A percentile compares a stretch with the other conserved stretches of the same genome.
Conservation (phyloP, 2,797 vertebrate genomes). For the Columba guinea region DNA sequence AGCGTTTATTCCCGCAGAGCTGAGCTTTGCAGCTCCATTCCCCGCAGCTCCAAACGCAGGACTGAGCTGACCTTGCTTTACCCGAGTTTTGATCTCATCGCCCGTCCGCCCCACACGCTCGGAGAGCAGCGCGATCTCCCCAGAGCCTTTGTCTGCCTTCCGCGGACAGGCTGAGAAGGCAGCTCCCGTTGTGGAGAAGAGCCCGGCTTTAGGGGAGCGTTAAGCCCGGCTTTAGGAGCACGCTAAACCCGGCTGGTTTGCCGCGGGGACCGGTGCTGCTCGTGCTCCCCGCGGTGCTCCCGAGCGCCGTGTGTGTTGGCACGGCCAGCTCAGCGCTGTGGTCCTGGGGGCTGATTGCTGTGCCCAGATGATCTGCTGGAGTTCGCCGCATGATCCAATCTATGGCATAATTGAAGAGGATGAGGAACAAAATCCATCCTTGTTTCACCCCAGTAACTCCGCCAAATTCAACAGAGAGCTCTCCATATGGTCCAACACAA, state of each 20-base stretch:
- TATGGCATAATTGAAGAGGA: constrained; percentile 60
- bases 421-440: constrained; percentile 64
- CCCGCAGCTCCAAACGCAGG: neutral
- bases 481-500: constrained; percentile 73
- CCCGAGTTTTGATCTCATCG: neutral
- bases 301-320: constrained; percentile 41
- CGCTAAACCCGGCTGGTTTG: neutral
- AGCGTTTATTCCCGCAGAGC: neutral
- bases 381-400: constrained; percentile 65
- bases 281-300: neutral
- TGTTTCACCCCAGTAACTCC: constrained; percentile 65
- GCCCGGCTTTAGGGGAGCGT: neutral
- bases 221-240: no score
- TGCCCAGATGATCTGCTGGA: constrained; percentile 71
- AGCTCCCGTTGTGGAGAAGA: neutral
- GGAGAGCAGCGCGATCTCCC: neutral
- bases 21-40: neutral
- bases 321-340: neutral
- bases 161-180: neutral
- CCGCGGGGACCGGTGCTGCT: neutral
- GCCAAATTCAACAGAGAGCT: constrained; percentile 68
- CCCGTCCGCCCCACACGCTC: neutral
- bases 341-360: constrained; percentile 63
- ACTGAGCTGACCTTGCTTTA: neutral
- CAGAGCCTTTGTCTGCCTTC: neutral